Conservation (phyloP, 1,140 invertebrate genomes). For the Meloidogyne chitwoodi region DNA sequence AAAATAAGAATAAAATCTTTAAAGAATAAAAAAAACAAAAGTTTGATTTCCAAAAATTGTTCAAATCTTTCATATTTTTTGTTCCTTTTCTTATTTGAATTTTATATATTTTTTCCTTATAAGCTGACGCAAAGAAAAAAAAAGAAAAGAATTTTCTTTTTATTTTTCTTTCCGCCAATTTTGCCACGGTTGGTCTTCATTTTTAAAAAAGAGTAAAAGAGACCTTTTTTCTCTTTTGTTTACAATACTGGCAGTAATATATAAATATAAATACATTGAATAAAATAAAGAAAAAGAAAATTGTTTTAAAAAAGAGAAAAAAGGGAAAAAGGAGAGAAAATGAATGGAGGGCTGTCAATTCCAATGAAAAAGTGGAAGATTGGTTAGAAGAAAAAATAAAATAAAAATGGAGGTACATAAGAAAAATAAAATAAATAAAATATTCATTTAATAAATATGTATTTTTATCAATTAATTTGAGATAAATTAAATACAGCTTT, state of each 20-base stretch:
- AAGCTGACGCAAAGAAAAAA: not conserved
- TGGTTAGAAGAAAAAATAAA: no score
- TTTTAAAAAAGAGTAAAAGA: not conserved
- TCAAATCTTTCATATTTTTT: not conserved
- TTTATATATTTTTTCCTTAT: not conserved
- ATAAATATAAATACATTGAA: not conserved
- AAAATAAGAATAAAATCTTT: no score
- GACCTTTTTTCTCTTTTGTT: not conserved
- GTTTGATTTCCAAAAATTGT: not conserved
- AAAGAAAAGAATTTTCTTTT: not conserved
- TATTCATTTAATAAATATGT: no score
- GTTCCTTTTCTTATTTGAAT: not conserved
- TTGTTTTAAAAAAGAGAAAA: no score
- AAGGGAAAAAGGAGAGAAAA: no score
- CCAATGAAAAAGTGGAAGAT: no score
- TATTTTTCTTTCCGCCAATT: not conserved
- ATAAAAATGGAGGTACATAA: no score
- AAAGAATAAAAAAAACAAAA: not conserved
- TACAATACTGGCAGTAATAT: not conserved
- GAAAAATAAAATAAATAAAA: no score
- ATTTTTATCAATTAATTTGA: no score
- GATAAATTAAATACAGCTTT: no score
- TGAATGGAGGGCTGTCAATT: no score
- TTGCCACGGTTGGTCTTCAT: not conserved
- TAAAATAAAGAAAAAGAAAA: not conserved